Evolutionary conservation across 1,140 invertebrate species (phyloP).

Genomic region (Drosophila dunni): DNA sequence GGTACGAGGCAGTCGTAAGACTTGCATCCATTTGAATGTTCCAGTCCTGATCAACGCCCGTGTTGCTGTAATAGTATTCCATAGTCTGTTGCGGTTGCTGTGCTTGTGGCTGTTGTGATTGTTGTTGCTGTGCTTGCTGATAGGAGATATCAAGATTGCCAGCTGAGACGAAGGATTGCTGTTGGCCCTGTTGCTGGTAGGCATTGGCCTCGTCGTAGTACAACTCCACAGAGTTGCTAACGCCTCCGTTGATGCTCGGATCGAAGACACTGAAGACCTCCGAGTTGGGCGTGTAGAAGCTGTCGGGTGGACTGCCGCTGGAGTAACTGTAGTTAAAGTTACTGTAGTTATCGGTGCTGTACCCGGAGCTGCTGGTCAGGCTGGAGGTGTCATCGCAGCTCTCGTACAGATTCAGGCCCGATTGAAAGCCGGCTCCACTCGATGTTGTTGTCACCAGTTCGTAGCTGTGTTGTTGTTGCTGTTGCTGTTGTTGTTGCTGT

Average conservation of each 20-base stretch:
- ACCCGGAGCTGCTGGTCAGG: constrained; percentile 69
- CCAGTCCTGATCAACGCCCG: constrained; percentile 74
- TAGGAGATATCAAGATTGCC: constrained; percentile 26
- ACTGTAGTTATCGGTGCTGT: constrained; percentile 76
- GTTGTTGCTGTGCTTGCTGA: constrained; percentile 57
- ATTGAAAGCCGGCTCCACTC: constrained; percentile 30
- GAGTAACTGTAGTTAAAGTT: constrained; percentile 54
- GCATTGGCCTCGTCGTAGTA: constrained; percentile 56
- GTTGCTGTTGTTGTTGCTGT: neutral
- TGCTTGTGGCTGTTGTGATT: constrained; percentile 21
- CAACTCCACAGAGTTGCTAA: constrained; percentile 42
- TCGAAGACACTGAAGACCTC: constrained; percentile 78
- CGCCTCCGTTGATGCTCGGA: constrained; percentile 42
- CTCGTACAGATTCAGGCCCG: constrained; percentile 67
- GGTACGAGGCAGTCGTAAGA: constrained; percentile 29
- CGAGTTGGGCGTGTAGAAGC: constrained; percentile 69
- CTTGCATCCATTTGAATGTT: constrained; percentile 77
- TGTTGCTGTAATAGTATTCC: constrained; percentile 80
- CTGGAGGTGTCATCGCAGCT: constrained; percentile 83
- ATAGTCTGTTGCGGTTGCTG: constrained; percentile 48
- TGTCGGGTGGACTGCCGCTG: constrained; percentile 40
- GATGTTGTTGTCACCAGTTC: constrained; percentile 15
- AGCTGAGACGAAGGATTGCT: constrained; percentile 23
- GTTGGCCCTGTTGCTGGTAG: constrained; percentile 55
- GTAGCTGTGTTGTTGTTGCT: constrained; percentile 34